Conservation (phyloP, 2,888 invertebrate species). For the Kuschelorhynchus macadamiae region DNA sequence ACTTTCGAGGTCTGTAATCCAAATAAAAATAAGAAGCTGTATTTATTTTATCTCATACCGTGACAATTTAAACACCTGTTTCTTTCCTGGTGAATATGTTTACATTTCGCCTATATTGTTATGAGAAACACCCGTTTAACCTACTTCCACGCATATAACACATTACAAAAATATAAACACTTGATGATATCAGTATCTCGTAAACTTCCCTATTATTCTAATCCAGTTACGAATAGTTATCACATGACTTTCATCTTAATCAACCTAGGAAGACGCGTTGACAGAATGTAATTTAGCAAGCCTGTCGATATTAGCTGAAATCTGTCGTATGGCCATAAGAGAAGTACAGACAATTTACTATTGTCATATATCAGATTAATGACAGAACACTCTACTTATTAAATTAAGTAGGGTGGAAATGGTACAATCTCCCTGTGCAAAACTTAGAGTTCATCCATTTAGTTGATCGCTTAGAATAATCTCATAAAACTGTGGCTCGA, state of each 20-base stretch:
- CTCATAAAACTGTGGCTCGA: too few species aligned
- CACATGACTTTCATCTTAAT: conserved; percentile 19
- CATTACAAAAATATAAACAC: conserved; percentile 19
- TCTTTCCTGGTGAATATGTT: background rate
- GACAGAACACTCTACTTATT: conserved; percentile 57
- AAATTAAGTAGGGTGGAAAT: conserved; percentile 55
- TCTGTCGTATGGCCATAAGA: conserved; percentile 42
- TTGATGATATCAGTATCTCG: conserved; percentile 13
- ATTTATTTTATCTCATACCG: too few species aligned
- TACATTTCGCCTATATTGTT: background rate
- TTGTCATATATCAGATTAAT: conserved; percentile 58
- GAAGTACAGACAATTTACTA: conserved; percentile 55
- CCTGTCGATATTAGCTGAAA: conserved; percentile 1
- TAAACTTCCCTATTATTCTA: conserved; percentile 41
- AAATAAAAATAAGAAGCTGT: too few species aligned
- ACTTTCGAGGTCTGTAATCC: too few species aligned
- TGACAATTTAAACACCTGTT: conserved; percentile 1
- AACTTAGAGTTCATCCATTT: too few species aligned
- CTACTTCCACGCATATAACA: conserved; percentile 34
- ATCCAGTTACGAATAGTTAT: conserved; percentile 23
- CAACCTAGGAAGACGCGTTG: conserved; percentile 28
- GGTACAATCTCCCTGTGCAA: too few species aligned
- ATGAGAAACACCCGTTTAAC: conserved; percentile 37
- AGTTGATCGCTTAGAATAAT: too few species aligned
- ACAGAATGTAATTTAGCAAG: conserved; percentile 14